phyloP scores from a whole-genome alignment of 2,888 invertebrate species.

The Busseola fusca region DNA sequence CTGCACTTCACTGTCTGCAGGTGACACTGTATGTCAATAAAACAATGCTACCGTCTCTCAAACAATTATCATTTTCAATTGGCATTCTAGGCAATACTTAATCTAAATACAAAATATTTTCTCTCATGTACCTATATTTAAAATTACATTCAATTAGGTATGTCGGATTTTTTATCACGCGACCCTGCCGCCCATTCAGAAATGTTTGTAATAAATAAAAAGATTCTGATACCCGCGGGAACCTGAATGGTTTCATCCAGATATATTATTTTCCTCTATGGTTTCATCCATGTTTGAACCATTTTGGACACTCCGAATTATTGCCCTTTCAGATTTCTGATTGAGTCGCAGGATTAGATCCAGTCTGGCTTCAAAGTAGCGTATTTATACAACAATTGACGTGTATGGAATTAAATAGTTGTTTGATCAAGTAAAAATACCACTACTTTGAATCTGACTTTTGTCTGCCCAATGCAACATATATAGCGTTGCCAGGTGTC shows the following conservation, averaged over 20 bases:
- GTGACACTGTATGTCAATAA: not conserved
- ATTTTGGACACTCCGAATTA: not conserved
- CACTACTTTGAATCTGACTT: not conserved
- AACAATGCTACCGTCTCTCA: conserved; percentile 7
- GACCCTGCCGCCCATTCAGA: conserved; percentile 10
- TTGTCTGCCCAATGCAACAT: not conserved
- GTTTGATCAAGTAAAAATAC: not conserved
- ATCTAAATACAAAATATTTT: conserved; percentile 58
- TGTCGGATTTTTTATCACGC: conserved; percentile 1
- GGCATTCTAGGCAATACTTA: conserved; percentile 53
- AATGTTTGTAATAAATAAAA: not conserved
- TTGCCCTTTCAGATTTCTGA: conserved; percentile 15
- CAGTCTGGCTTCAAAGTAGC: conserved; percentile 17
- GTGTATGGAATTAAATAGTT: not conserved
- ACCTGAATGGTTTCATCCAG: not conserved
- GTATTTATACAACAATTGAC: not conserved
- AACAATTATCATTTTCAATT: conserved; percentile 11
- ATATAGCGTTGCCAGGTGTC: no score
- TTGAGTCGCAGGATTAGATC: conserved; percentile 3
- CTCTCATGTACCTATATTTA: conserved; percentile 62
- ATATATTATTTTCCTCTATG: no score
- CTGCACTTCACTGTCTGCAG: not conserved
- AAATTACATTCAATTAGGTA: conserved; percentile 40
- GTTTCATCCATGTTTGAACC: not conserved
- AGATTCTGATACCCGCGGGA: not conserved